Percentiles rank a stretch among this genome's conserved stretches.
Conservation (phyloP, 2,797 vertebrate genomes). For the Hemitrygon akajei region DNA sequence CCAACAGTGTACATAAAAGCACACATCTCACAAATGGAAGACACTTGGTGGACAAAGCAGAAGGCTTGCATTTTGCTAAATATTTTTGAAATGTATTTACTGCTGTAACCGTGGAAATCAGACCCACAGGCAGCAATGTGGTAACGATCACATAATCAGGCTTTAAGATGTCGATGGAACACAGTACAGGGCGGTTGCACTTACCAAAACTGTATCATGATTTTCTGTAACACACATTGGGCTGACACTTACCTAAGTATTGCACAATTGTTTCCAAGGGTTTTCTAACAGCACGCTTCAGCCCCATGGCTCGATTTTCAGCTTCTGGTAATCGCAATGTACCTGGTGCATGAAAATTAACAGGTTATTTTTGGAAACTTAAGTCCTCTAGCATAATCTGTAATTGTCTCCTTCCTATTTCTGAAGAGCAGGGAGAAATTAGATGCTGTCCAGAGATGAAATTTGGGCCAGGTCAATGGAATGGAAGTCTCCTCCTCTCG, state of each 20-base stretch:
- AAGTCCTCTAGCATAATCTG: background rate
- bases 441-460: background rate
- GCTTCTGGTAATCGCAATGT: conserved; percentile 80
- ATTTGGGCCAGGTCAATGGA: background rate
- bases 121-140: no score
- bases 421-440: background rate
- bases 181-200: no score
- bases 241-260: conserved; percentile 74
- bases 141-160: no score
- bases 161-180: no score
- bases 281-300: conserved; percentile 85
- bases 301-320: conserved; percentile 70
- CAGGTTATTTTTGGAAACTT: conserved; percentile 39
- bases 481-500: background rate
- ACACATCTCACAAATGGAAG: background rate
- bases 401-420: background rate
- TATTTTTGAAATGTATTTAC: no score
- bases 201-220: no score
- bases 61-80: background rate
- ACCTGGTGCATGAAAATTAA: conserved; percentile 58
- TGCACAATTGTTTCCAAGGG: conserved; percentile 89
- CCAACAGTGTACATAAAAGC: background rate
- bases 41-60: background rate
- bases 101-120: no score
- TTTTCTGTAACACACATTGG: no score